Base-by-base conservation (phyloP, 2,113 vertebrate species). In the Aegotheles bennettii region DNA sequence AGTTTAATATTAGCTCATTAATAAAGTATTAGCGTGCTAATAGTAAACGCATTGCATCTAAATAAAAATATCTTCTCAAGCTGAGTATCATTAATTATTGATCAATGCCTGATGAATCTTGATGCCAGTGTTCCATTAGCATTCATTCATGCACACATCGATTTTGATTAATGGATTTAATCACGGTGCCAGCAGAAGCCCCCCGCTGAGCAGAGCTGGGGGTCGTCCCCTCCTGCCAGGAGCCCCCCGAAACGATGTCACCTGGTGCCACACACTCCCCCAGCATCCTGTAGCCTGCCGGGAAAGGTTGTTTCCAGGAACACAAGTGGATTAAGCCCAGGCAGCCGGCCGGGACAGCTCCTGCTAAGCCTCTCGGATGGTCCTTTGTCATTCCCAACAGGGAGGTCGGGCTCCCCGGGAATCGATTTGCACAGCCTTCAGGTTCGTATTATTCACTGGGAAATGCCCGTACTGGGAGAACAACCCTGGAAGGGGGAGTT, bases 361-460 rank as follows among this genome's bases (percentile, higher is more conserved):
- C 70, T 92, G 47, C 51, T 95, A 81, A 93, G 60, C 90, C 59
- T 67, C 79, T 74, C 2, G 26, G 84, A 65, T 2, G 2, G 63
- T 36, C 47, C 54, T 90, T 95, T 95, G 95, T 94, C 64, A 67
- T 80, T 90, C 86, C 80, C 76, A 67, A 74, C 20, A 38, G 71
- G 64, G 76, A 92, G 92, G 90, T 81, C 82, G 61, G 68, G 63
- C 88, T 88, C 45, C 76, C 63, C 1, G 13, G 50, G 76, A 90
- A 95, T 56, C 86, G 71, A 93, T 95, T 93, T 96, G 80, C 91
- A 95, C 83, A 89, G 90, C 56, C 73, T 81, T 92, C 93, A 81
- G 51, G 64, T 90, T 93, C 35, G 5, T 19, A 90, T 85, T 96
- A 92, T 96, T 84, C 54, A 38, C 54, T 0, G 1, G 50, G 67